These are phyloP conservation scores for Atethmia centrago DNA, from an alignment of 2,888 invertebrate species.

Conservation along the genomic window DNA sequence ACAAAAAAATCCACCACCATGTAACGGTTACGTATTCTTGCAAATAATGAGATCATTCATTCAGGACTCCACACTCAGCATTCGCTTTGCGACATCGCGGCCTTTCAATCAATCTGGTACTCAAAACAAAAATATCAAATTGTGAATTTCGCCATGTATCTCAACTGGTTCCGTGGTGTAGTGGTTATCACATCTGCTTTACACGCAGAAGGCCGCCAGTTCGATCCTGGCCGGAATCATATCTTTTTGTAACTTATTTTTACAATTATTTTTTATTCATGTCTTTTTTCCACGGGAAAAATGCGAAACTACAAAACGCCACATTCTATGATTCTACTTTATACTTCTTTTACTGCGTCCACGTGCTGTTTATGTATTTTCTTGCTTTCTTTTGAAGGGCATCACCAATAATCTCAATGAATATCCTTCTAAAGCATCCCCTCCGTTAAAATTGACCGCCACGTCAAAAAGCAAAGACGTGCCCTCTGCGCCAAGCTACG, in stretches of 20 bases:
- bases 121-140: not conserved
- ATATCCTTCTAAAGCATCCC: not conserved
- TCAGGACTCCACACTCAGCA: not conserved
- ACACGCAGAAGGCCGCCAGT: constrained; percentile 50
- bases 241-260: constrained; percentile 22
- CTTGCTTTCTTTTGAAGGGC: not conserved
- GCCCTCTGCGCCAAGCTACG: no score
- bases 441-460: not conserved
- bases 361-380: not conserved
- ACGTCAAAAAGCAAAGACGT: no score
- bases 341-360: not conserved
- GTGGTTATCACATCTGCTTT: constrained; percentile 50
- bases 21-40: not conserved
- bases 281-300: not conserved
- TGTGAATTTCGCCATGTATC: fast-evolving
- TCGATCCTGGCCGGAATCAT: constrained; percentile 50
- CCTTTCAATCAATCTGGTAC: not conserved
- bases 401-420: not conserved
- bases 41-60: not conserved
- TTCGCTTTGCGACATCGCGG: no score
- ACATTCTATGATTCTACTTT: not conserved
- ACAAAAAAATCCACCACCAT: not conserved
- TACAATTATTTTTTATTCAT: not conserved
- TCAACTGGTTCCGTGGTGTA: constrained; percentile 39
- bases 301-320: not conserved